Evolutionary conservation across 2,888 invertebrate genomes (phyloP).

Genomic region (Lordiphosa fenestrarum): DNA sequence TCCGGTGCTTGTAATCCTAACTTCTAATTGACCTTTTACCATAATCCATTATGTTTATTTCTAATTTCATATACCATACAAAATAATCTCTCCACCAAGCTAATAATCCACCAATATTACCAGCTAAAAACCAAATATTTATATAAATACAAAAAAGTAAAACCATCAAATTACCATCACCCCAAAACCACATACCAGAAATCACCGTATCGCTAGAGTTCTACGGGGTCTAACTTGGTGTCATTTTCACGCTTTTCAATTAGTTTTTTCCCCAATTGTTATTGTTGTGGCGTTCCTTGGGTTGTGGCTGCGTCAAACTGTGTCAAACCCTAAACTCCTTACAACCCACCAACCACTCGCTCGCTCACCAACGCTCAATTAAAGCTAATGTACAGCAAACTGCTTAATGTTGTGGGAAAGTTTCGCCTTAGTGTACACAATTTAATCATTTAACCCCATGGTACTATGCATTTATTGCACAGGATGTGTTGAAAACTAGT

Average conservation of each 20-base stretch:
- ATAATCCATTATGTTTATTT: slow-evolving; percentile 25
- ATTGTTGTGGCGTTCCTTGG: slow-evolving; percentile 56
- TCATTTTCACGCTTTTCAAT: slow-evolving; percentile 68
- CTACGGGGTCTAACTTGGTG: slow-evolving; percentile 72
- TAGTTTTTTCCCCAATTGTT: slow-evolving; percentile 38
- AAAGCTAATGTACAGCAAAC: slow-evolving; percentile 49
- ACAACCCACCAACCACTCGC: slow-evolving; percentile 31
- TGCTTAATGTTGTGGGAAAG: slow-evolving; percentile 9
- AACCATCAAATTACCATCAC: slow-evolving; percentile 51
- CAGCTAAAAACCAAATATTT: slow-evolving; percentile 26
- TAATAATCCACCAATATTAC: slow-evolving; percentile 54
- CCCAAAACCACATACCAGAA: slow-evolving; percentile 49
- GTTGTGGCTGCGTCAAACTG: slow-evolving; percentile 58
- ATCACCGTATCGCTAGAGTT: slow-evolving; percentile 73
- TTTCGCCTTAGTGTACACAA: no score
- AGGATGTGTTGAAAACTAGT: slow-evolving; percentile 71
- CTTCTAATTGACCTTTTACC: slow-evolving; percentile 10
- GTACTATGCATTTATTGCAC: slow-evolving; percentile 49
- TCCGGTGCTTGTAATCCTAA: neutral
- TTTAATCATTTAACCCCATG: slow-evolving; percentile 12
- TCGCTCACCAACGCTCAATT: slow-evolving; percentile 18
- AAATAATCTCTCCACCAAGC: slow-evolving; percentile 62
- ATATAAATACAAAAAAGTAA: slow-evolving; percentile 25
- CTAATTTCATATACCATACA: slow-evolving; percentile 45
- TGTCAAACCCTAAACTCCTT: slow-evolving; percentile 32